phyloP scores from a whole-genome alignment of 1,140 invertebrate genomes.

The Antheraea mylitta region DNA sequence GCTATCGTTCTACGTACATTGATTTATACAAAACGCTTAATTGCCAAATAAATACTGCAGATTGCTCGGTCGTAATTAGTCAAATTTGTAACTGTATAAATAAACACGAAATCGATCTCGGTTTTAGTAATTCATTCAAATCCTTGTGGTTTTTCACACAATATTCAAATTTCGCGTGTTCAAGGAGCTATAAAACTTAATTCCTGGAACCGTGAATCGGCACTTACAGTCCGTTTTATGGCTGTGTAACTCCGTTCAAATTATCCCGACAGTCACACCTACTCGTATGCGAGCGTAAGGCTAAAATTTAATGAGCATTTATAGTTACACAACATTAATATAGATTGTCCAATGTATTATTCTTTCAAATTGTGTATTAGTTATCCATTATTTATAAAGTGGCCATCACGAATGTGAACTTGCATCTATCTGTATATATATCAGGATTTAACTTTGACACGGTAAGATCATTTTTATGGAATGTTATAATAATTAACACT shows the following conservation, averaged over 20 bases:
- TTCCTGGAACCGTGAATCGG: slow-evolving; percentile 40
- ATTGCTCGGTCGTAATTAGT: slow-evolving; percentile 9
- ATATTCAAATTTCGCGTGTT: slow-evolving; percentile 40
- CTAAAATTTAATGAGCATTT: background rate
- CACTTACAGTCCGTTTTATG: slow-evolving; percentile 38
- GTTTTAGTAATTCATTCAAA: slow-evolving; percentile 18
- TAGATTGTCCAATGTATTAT: no score
- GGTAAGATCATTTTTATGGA: no score
- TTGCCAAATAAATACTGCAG: slow-evolving; percentile 4
- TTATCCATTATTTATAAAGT: no score
- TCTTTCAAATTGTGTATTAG: no score
- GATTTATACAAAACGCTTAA: background rate
- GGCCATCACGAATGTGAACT: no score
- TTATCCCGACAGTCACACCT: slow-evolving; percentile 22
- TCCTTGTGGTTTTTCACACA: slow-evolving; percentile 23
- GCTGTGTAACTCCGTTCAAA: slow-evolving; percentile 36
- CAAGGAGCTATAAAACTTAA: slow-evolving; percentile 40
- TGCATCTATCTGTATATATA: no score
- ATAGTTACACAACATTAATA: no score
- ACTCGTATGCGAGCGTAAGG: slow-evolving; percentile 11
- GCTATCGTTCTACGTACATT: background rate
- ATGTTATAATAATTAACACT: no score
- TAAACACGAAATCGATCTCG: slow-evolving; percentile 3
- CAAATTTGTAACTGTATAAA: slow-evolving; percentile 12
- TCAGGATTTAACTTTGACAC: no score